phyloP scores from a whole-genome alignment of 2,113 vertebrate genomes.

The Rhegmatorhina hoffmannsi region DNA sequence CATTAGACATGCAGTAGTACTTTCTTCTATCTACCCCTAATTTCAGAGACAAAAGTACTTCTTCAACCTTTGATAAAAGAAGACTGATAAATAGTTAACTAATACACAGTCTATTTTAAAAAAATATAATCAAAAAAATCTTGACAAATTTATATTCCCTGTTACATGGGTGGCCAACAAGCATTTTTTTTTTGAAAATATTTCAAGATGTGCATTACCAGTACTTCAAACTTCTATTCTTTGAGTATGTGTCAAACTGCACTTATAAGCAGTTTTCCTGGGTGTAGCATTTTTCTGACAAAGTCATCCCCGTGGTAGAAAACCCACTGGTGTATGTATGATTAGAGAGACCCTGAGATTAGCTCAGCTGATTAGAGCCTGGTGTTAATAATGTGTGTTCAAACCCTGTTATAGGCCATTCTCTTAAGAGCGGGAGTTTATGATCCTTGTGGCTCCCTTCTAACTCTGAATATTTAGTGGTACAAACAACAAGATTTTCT shows the following conservation, averaged over 20 bases:
- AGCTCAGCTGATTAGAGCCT: background rate
- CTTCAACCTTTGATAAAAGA: background rate
- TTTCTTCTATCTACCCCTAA: background rate
- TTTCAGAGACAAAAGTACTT: background rate
- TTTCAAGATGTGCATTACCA: background rate
- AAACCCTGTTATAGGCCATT: background rate
- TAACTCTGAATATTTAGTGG: background rate
- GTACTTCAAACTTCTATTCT: background rate
- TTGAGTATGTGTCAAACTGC: conserved; percentile 5
- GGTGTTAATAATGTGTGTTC: background rate
- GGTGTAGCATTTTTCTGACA: background rate
- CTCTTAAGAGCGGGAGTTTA: background rate
- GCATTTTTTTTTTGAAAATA: background rate
- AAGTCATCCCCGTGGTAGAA: background rate
- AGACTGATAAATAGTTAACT: background rate
- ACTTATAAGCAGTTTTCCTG: background rate
- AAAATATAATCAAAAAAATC: background rate
- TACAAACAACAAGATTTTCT: conserved; percentile 51
- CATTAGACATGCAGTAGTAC: background rate
- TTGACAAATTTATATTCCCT: background rate
- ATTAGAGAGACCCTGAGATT: background rate
- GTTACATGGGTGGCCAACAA: background rate
- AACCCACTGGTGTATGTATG: background rate
- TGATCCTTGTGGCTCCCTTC: background rate
- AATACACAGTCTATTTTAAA: background rate